These are phyloP conservation scores for Pterobdella sp. DNA, from an alignment of 2,888 invertebrate genomes.

Conservation along the genomic window DNA sequence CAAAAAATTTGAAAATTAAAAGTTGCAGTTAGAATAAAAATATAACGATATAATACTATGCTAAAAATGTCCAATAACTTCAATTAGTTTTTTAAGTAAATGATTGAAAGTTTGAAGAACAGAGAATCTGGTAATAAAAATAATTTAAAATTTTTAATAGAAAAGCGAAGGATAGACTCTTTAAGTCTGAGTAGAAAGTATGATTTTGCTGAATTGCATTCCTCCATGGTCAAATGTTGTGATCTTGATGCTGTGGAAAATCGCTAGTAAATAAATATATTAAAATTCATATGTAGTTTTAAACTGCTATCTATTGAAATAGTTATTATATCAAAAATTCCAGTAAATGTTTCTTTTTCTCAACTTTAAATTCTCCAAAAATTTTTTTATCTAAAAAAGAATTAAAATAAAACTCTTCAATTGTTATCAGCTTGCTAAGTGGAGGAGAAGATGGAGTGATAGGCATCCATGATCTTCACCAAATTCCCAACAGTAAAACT, in stretches of 20 bases:
- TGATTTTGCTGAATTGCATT: not conserved
- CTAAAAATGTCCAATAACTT: too few relatives aligned
- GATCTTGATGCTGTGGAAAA: constrained; percentile 7
- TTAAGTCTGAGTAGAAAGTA: not conserved
- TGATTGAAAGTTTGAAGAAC: not conserved
- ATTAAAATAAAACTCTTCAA: not conserved
- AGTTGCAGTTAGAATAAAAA: too few relatives aligned
- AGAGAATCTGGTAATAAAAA: constrained; percentile 1
- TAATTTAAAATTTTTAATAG: not conserved
- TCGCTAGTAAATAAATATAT: not conserved
- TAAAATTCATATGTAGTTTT: too few relatives aligned
- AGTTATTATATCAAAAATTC: too few relatives aligned
- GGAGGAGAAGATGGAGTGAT: constrained; percentile 53
- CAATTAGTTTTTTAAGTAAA: too few relatives aligned
- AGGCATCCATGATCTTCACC: constrained; percentile 51
- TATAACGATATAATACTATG: too few relatives aligned
- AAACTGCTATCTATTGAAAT: too few relatives aligned
- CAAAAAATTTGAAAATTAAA: too few relatives aligned
- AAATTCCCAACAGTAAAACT: constrained; percentile 42
- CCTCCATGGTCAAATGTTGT: constrained; percentile 14
- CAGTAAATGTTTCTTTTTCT: constrained; percentile 1
- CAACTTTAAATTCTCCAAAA: not conserved
- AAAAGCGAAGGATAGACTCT: not conserved
- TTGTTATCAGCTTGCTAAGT: constrained; percentile 50
- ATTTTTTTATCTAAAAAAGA: not conserved